Conservation (phyloP, 2,113 vertebrate genomes). For the Corythornis madagascariensis region DNA sequence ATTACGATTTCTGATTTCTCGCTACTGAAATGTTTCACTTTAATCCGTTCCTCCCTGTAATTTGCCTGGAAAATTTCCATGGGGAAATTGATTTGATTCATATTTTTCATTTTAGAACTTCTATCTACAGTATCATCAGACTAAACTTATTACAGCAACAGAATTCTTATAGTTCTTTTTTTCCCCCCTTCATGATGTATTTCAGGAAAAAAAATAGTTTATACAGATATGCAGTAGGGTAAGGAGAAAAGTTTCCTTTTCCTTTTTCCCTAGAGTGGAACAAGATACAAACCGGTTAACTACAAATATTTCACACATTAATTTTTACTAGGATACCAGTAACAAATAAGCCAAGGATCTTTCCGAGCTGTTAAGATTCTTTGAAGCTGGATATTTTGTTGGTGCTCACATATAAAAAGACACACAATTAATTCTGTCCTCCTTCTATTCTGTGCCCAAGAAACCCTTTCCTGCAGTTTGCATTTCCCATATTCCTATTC, state of each 20-base stretch:
- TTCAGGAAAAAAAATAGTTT: background rate
- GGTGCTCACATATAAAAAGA: background rate
- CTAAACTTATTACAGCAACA: background rate
- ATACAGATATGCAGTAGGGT: background rate
- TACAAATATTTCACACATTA: background rate
- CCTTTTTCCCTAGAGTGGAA: background rate
- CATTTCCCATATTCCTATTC: background rate
- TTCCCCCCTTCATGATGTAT: background rate
- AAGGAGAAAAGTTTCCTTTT: background rate
- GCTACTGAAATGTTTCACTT: background rate
- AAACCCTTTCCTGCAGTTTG: background rate
- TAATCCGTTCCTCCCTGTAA: slow-evolving; percentile 5
- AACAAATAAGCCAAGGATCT: background rate
- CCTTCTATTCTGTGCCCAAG: background rate
- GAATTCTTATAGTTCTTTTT: background rate
- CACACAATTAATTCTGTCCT: background rate
- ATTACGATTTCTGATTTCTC: background rate
- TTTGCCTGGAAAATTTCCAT: slow-evolving; percentile 23
- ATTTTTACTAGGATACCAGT: background rate
- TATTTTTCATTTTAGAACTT: slow-evolving; percentile 48
- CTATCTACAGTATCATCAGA: background rate
- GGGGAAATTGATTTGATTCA: slow-evolving; percentile 26
- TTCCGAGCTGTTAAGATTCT: background rate
- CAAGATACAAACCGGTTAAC: background rate
- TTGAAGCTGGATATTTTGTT: background rate